Base-by-base conservation (phyloP, 2,888 invertebrate species). In the Chydorus sphaericus region DNA sequence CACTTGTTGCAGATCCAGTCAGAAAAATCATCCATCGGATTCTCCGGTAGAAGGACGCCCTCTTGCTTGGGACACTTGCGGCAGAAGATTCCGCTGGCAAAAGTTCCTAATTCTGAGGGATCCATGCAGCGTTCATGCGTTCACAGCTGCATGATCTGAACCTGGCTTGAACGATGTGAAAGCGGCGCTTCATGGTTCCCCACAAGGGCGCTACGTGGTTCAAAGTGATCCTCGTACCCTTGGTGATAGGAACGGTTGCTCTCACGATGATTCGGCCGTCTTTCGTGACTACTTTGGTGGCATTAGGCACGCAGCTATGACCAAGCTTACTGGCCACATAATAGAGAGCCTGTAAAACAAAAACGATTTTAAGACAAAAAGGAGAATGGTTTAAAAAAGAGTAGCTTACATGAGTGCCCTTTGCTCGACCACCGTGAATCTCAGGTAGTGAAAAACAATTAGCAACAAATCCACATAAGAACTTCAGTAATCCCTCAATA, bases 131-230 rank as follows among this genome's bases (percentile, higher is more conserved):
- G 74, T 2, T n/a, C n/a, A n/a, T n/a, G n/a, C n/a, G n/a, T n/a
- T 67, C 64, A 64, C 87, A 88, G 36, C 66, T 66, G 67, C 87
- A 88, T 64, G 81, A 78, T 66, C 87, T 87, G 67, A 81, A 81
- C 71, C 85, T 85, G 14, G 84, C 81, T 65, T 83, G 79, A 28
- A 76, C 71, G 44, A 88, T 73, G 68, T 86, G 83, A 60, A 83
- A 80, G 31, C 83, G 77, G 3, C 88, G 74, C 59, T 80, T 82
- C 26, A 78, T 77, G 0, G 85, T 83, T 38, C 85, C 85, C 87
- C 87, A 88, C 36, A 87, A 69, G 0, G 85, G 81, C 69, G 89
- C 87, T n/a, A n/a, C n/a, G 69, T 89, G 89, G 67, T 84, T 85
- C 53, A 88, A 85, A n/a, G 83, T 79, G 29, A 89, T 68, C 69